Evolutionary conservation across 23 tunicate species (phyloP).

Genomic region (Trididemnum clinides): DNA sequence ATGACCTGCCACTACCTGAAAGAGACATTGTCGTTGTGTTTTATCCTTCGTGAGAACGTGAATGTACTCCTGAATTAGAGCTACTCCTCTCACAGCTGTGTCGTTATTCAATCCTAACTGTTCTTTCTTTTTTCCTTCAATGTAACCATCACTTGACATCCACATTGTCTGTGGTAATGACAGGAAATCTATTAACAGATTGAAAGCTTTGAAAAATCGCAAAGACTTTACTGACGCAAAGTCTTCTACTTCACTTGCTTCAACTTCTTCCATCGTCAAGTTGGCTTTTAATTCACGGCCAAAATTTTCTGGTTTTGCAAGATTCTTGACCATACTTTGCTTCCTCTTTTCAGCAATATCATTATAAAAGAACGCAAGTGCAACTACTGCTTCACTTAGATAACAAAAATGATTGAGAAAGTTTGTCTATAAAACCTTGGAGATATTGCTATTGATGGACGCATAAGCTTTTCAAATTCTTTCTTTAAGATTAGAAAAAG

Average conservation of each 20-base stretch:
- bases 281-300: not conserved
- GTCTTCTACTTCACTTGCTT: not conserved
- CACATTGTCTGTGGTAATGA: slow-evolving; percentile 1
- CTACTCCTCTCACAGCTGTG: slow-evolving; percentile 16
- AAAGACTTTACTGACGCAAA: too few species aligned
- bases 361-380: too few species aligned
- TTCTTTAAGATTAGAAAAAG: not conserved
- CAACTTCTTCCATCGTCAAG: slow-evolving; percentile 5
- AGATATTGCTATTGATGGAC: too few species aligned
- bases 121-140: too few species aligned
- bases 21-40: not conserved
- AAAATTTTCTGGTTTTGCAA: not conserved
- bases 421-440: too few species aligned
- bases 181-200: slow-evolving; percentile 1
- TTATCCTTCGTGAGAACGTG: slow-evolving; percentile 5
- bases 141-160: slow-evolving; percentile 16
- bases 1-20: not conserved
- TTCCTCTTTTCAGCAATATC: slow-evolving; percentile 6
- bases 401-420: slow-evolving; percentile 2
- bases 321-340: slow-evolving; percentile 15
- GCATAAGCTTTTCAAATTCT: not conserved
- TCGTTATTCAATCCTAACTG: not conserved
- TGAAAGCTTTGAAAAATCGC: slow-evolving; percentile 8
- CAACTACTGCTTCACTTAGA: not conserved
- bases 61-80: slow-evolving; percentile 19